These are phyloP conservation scores for Pantherophis alleghaniensis DNA, from an alignment of 2,797 vertebrate genomes.

Conservation along the genomic window DNA sequence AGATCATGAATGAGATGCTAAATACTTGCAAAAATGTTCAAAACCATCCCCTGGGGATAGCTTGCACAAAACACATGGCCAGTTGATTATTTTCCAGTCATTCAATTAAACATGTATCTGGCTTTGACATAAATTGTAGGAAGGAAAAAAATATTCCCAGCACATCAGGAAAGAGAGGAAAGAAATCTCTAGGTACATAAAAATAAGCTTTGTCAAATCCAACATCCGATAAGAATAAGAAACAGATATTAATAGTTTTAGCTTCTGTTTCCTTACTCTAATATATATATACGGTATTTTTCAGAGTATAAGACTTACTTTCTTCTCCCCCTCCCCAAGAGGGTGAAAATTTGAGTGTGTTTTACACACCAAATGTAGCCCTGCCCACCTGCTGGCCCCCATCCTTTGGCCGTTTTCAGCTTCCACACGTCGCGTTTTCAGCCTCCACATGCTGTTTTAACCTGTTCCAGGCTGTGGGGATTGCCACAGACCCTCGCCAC, in stretches of 20 bases:
- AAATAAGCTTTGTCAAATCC: not conserved
- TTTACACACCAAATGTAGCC: no score
- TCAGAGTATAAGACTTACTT: no score
- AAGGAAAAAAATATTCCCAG: not conserved
- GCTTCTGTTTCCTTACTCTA: not conserved
- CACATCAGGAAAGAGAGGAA: not conserved
- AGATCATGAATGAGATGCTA: not conserved
- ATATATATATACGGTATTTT: not conserved
- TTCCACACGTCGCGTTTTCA: no score
- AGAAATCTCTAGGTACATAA: not conserved
- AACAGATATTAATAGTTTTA: not conserved
- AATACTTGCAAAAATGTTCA: not conserved
- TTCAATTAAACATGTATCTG: not conserved
- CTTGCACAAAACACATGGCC: not conserved
- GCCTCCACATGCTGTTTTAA: no score
- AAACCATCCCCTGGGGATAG: not conserved
- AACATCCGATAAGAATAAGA: not conserved
- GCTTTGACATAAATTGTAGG: not conserved
- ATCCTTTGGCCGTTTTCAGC: no score
- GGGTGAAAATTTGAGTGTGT: no score
- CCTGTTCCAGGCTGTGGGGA: no score
- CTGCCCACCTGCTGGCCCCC: no score
- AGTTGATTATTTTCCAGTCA: not conserved
- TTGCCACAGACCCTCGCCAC: no score
- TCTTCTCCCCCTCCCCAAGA: no score